Evolutionary conservation across 2,888 invertebrate species (phyloP), one percentile per base, ranked within the genome.

Genomic region (Allygus modestus): DNA sequence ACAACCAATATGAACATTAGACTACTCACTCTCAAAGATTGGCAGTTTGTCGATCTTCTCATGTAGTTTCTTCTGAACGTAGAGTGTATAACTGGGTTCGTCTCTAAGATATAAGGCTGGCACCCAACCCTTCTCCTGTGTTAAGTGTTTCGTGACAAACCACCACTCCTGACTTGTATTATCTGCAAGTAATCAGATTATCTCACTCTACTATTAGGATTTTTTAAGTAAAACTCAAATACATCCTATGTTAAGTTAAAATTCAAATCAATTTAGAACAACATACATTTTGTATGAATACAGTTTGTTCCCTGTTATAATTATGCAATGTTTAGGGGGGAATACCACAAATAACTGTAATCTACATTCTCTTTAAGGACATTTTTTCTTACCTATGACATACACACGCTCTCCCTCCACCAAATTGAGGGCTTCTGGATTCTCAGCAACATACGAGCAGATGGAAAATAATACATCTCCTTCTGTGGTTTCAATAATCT

Each of bases 71-170:
- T 95, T 96, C 89, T 97, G 96, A 12, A 98, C 93, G 88, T 97
- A 97, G 69, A 95, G 91, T 0, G 95, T 94, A 89, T 97, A 98
- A 88, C 94, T 95, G 1, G 92, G 92, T 90, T 96, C 96, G 88
- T 96, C 95, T 93, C 97, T 95, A 2, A 98, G 92, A 89, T 96
- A 95, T 89, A 96, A 95, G 0, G 97, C 96, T 20, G 97, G 97
- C n/a, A 97, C 97, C 96, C 97, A 97, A 85, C 98, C 98, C 88
- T 96, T 96, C 91, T 98, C 97, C 90, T 97, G 96, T 0, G 97
- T 97, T 33, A 97, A 92, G 90, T 96, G 95, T 90, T 98, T 98
- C 88, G 94, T 94, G 0, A 98, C 96, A 89, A 96, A 96, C 97
- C 97, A 98, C 97, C 97, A 97, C 89, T 97, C 97, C 82, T 95